Base-by-base conservation (phyloP, 2,888 invertebrate genomes). In the Chloromyia formosa region DNA sequence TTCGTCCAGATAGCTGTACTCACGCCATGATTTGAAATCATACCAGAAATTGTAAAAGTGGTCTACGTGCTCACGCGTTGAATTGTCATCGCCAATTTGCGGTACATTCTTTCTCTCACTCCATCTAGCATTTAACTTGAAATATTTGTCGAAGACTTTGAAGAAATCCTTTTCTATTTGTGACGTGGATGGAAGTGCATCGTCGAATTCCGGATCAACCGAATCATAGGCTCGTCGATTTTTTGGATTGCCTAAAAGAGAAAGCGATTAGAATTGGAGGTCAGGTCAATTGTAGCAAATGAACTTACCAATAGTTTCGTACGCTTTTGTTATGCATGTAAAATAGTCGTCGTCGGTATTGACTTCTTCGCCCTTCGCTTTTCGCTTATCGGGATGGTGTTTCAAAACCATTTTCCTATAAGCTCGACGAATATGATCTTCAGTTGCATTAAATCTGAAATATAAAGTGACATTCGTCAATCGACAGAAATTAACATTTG, bases 371-470 rank as follows among this genome's bases (percentile, higher is more conserved):
- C 96, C 96, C 82, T 91, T 89, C 3, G 93, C 94, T 88, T 95
- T 94, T 80, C 98, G 90, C 85, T 99, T 99, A 84, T 99, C 99
- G 0, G 99, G 99, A 87, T 99, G 99, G 84, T 99, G 98, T 81
- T 92, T 93, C 72, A 99, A 87, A 64, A 97, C 95, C 86, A 94
- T 94, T 82, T 90, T 92, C 77, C 93, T 89, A 90, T 97, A 98
- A 23, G 97, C 96, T 81, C 92, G 91, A 84, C 96, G 96, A 77
- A 99, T 96, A 81, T 97, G 94, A 76, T 96, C 95, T 80, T 96
- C 95, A 0, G 94, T 92, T 0, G 98, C 97, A 84, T 91, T 91
- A 84, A 91, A 91, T 75, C 99, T 90, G 69, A 93, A 86, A 56
- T 54, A 16, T 54, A n/a, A n/a, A n/a, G n/a, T n/a, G 45, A 9